Evolutionary conservation across 1,140 invertebrate genomes (phyloP).

Genomic region (Arctopsyche grandis): DNA sequence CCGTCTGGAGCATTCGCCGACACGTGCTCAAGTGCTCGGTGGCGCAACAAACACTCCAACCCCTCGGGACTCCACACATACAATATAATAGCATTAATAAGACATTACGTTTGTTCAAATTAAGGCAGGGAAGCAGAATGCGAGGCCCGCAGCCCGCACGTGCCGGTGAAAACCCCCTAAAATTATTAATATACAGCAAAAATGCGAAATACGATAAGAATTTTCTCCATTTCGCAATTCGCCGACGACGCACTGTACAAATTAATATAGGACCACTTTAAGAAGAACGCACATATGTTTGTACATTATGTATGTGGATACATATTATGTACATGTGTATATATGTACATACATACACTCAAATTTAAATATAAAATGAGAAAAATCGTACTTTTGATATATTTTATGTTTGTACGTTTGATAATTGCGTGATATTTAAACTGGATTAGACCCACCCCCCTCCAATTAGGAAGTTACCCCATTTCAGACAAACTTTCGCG

Average conservation of each 20-base stretch:
- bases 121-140: neutral
- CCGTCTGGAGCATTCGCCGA: neutral
- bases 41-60: neutral
- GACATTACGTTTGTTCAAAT: neutral
- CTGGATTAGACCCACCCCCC: neutral
- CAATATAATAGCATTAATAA: neutral
- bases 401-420: too few relatives aligned
- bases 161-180: neutral
- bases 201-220: neutral
- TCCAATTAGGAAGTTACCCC: slow-evolving; percentile 13
- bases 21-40: neutral
- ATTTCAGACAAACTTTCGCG: neutral
- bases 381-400: too few relatives aligned
- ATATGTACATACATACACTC: neutral
- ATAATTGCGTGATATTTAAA: neutral
- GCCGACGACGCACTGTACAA: neutral
- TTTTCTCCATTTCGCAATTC: neutral
- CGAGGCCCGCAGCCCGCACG: neutral
- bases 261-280: neutral
- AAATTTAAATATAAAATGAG: neutral
- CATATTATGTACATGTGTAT: neutral
- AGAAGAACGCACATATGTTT: neutral
- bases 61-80: neutral
- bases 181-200: neutral
- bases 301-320: neutral